Conservation (phyloP, 2,888 invertebrate species). For the Catotricha subobsoleta region DNA sequence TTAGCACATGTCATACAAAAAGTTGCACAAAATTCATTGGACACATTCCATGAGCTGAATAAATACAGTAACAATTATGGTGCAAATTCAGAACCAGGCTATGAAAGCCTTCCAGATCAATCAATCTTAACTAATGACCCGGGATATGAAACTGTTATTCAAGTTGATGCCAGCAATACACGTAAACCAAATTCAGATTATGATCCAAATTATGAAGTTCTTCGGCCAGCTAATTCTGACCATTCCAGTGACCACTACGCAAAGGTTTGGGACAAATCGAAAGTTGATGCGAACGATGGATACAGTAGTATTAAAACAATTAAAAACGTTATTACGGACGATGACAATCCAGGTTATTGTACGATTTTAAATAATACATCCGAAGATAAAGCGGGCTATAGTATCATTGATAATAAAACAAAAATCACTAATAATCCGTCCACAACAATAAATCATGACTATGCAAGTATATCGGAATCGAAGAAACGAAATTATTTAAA, state of each 20-base stretch:
- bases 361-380: no score
- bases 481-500: conserved; percentile 12
- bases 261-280: conserved; percentile 24
- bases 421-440: conserved; percentile 15
- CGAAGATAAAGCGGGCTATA: conserved; percentile 6
- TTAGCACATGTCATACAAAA: conserved; percentile 4
- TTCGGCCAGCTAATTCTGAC: conserved; percentile 28
- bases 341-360: not conserved
- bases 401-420: conserved; percentile 7
- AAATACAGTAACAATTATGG: conserved; percentile 7
- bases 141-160: conserved; percentile 48
- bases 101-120: conserved; percentile 27
- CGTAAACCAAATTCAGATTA: conserved; percentile 35
- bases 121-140: conserved; percentile 46
- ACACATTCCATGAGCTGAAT: conserved; percentile 1
- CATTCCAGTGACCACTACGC: conserved; percentile 26
- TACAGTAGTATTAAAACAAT: conserved; percentile 11
- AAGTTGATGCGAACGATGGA: conserved; percentile 8
- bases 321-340: conserved; percentile 7
- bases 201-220: conserved; percentile 66
- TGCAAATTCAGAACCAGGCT: conserved; percentile 17
- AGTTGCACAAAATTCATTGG: conserved; percentile 5
- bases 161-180: conserved; percentile 15
- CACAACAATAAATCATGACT: conserved; percentile 18
- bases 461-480: conserved; percentile 27